Evolutionary conservation across 2,797 vertebrate species (phyloP).

Genomic region (Falco naumanni): DNA sequence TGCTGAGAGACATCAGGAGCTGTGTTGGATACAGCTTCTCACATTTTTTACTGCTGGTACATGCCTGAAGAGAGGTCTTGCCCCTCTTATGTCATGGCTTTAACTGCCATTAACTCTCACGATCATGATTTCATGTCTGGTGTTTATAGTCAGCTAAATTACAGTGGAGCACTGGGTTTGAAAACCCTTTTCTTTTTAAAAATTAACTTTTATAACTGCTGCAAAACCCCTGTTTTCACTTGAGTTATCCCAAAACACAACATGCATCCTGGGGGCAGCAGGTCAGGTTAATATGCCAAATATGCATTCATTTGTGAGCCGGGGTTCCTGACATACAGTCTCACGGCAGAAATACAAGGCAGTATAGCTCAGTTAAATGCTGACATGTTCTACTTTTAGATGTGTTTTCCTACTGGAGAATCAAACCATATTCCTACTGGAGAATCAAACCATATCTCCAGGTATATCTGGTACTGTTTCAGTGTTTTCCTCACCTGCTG

Average conservation of each 20-base stretch:
- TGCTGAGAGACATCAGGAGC: conserved; percentile 2
- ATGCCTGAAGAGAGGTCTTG: not conserved
- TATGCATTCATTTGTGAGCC: not conserved
- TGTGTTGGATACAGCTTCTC: not conserved
- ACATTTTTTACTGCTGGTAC: not conserved
- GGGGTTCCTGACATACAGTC: not conserved
- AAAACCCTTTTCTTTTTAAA: not conserved
- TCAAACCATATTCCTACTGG: not conserved
- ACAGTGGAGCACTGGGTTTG: not conserved
- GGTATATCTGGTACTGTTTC: not conserved
- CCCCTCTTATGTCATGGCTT: not conserved
- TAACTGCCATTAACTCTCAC: not conserved
- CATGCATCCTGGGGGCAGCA: not conserved
- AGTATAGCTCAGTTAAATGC: not conserved
- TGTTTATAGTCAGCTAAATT: conserved; percentile 33
- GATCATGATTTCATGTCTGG: not conserved
- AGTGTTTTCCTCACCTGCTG: not conserved
- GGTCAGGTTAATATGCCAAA: not conserved
- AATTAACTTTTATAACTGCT: not conserved
- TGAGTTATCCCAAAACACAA: not conserved
- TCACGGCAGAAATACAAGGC: not conserved
- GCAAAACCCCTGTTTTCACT: not conserved
- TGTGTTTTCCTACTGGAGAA: not conserved
- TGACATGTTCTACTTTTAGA: not conserved
- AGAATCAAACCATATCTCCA: not conserved